phyloP scores from a whole-genome alignment of 2,113 vertebrate species.

The Apodemus speciosus region DNA sequence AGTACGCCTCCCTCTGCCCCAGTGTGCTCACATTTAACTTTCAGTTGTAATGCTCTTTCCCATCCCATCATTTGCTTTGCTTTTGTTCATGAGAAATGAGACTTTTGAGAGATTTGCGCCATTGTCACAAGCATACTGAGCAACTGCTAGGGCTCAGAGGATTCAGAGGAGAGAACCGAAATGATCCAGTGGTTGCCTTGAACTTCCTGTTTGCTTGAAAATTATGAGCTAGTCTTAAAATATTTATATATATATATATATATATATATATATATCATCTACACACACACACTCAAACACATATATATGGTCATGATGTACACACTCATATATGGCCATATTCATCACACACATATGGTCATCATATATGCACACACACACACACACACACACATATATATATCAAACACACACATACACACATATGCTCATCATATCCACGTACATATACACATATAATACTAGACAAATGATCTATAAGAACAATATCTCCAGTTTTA shows the following conservation, averaged over 20 bases:
- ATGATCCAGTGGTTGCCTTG: background rate
- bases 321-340: too few relatives aligned
- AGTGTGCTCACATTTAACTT: background rate
- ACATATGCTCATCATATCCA: background rate
- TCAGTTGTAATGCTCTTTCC: background rate
- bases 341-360: too few relatives aligned
- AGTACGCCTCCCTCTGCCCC: background rate
- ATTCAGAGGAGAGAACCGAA: background rate
- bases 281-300: too few relatives aligned
- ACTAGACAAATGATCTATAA: background rate
- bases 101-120: background rate
- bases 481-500: background rate
- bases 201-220: background rate
- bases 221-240: background rate
- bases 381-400: too few relatives aligned
- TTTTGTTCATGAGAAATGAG: background rate
- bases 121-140: background rate
- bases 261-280: background rate
- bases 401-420: too few relatives aligned
- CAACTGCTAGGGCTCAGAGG: background rate
- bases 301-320: too few relatives aligned
- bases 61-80: slow-evolving; percentile 27
- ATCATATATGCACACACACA: too few relatives aligned
- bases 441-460: background rate
- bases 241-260: too few relatives aligned